Base-by-base conservation (phyloP, 2,113 vertebrate genomes). In the Ictidomys tridecemlineatus region DNA sequence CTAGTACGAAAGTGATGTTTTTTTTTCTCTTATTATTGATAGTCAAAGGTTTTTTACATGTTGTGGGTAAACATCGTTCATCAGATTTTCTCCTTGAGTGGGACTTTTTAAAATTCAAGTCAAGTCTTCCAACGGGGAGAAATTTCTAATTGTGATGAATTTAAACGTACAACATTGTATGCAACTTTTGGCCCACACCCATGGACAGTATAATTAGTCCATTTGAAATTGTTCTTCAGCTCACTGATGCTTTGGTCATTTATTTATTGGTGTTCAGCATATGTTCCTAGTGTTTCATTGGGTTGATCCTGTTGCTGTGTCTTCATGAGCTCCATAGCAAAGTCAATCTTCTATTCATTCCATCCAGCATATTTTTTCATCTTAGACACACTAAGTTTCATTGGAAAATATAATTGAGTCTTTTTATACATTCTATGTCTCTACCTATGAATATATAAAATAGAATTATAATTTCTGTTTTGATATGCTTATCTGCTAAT, bases 341-440 rank as follows among this genome's bases (percentile, higher is more conserved):
- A 93, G 32, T 91, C 91, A 89, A 89, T 56, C 30, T 93, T 79
- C 72, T 34, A 72, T 45, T 89, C 93, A 91, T 91, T 79, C 24
- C 6, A 92, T 37, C 22, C 24, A 53, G 34, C 51, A 42, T 63
- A 45, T 56, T 88, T 88, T 95, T 96, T 93, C 53, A n/a, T 70
- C 26, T 76, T 37, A 88, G 76, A 61, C n/a, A 63, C 14, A 76
- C 17, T 63, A 74, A 74, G 70, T 92, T 78, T 94, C 34, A 88
- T 79, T 30, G 34, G 32, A 10, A 85, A 85, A 56, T 74, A 88
- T 22, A 78, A 69, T 95, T 88, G 7, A 17, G 8, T 51, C 4
- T 67, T 61, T 48, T 89, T 87, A 22, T 32, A 45, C 32, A n/a
- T 78, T 78, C 17, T 56, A 69, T 28, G 14, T 69, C 34, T 79